These are phyloP conservation scores for Galaxias olidus DNA, from an alignment of 2,797 vertebrate genomes.

Conservation along the genomic window DNA sequence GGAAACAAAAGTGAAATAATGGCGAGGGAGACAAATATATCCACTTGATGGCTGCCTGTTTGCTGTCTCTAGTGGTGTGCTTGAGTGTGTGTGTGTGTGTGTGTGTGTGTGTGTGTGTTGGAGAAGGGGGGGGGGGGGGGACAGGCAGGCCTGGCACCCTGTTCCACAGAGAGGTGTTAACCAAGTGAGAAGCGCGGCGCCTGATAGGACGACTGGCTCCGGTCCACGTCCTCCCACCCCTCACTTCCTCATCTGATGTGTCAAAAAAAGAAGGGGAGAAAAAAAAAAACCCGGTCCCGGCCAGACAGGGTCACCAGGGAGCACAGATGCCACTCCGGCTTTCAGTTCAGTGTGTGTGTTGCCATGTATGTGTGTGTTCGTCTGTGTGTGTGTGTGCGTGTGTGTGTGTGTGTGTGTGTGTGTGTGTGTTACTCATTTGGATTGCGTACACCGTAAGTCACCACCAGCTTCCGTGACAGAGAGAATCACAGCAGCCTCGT, in stretches of 20 bases:
- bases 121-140: slow-evolving; percentile 6
- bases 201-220: slow-evolving; percentile 70
- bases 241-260: slow-evolving; percentile 78
- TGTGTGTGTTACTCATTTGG: neutral
- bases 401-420: slow-evolving; percentile 15
- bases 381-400: neutral
- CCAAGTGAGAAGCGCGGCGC: slow-evolving; percentile 72
- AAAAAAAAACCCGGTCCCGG: slow-evolving; percentile 41
- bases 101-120: slow-evolving; percentile 16
- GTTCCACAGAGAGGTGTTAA: slow-evolving; percentile 72
- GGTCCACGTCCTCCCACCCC: slow-evolving; percentile 73
- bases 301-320: slow-evolving; percentile 69
- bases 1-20: slow-evolving; percentile 14
- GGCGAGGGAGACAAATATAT: slow-evolving; percentile 34
- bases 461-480: too few species aligned
- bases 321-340: slow-evolving; percentile 61
- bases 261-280: slow-evolving; percentile 54
- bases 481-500: too few species aligned
- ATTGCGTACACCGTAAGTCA: neutral
- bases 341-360: slow-evolving; percentile 17
- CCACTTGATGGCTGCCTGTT: slow-evolving; percentile 28
- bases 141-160: slow-evolving; percentile 63
- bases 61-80: slow-evolving; percentile 10
- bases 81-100: slow-evolving; percentile 2
- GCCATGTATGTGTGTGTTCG: neutral